phyloP scores from a whole-genome alignment of 35 echinoderm and acorn worm genomes.

The Holothuria glaberrima region DNA sequence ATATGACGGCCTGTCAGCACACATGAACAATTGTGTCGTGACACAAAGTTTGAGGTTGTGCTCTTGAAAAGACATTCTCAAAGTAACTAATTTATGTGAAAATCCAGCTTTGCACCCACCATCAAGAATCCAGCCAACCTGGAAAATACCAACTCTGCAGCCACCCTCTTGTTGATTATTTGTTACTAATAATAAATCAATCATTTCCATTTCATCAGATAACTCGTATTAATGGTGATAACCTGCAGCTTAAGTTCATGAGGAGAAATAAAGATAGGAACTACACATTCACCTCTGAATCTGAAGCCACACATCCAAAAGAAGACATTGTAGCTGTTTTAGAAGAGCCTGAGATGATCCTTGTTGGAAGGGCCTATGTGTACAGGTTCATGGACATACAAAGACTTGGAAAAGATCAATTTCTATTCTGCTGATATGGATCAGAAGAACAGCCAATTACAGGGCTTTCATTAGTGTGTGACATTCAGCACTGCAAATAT shows the following conservation, averaged over 20 bases:
- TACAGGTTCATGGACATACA: constrained; percentile 39
- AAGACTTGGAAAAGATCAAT: not conserved
- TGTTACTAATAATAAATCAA: constrained; percentile 15
- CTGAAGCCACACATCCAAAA: constrained; percentile 31
- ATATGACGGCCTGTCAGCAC: constrained; percentile 14
- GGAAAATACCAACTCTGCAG: constrained; percentile 21
- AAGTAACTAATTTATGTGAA: not conserved
- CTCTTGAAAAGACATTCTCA: constrained; percentile 17
- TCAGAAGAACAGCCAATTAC: constrained; percentile 16
- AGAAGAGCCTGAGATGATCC: constrained; percentile 35
- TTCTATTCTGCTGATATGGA: constrained; percentile 21
- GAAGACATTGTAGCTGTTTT: constrained; percentile 9
- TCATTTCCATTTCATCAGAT: constrained; percentile 38
- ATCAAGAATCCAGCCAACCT: constrained; percentile 21
- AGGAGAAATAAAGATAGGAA: constrained; percentile 12
- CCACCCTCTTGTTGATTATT: constrained; percentile 16
- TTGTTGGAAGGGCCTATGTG: constrained; percentile 29
- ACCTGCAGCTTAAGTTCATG: constrained; percentile 48
- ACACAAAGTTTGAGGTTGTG: constrained; percentile 16
- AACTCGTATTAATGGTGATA: constrained; percentile 17
- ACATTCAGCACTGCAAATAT: constrained; percentile 16
- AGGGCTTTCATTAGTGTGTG: constrained; percentile 25
- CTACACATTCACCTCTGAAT: constrained; percentile 41
- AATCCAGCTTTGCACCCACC: not conserved
- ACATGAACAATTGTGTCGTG: constrained; percentile 1